Conservation (phyloP, 1,140 invertebrate genomes). For the Sipha flava region DNA sequence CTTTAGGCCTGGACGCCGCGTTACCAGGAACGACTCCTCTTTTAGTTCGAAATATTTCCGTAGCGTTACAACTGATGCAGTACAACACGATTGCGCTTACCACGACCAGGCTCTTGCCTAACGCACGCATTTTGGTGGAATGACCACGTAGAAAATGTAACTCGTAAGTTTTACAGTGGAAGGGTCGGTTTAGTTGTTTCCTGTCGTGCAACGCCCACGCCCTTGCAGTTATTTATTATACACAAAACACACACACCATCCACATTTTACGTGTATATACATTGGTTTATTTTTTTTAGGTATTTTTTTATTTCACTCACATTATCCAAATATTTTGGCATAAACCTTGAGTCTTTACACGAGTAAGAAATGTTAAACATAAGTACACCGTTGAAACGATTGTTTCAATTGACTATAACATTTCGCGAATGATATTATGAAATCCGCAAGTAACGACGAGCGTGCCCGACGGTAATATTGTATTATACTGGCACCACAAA, state of each 20-base stretch:
- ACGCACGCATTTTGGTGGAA: constrained; percentile 6
- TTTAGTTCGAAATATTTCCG: background rate
- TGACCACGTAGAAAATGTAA: background rate
- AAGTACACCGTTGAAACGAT: background rate
- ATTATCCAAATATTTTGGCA: background rate
- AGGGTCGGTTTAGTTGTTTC: background rate
- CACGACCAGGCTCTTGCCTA: background rate
- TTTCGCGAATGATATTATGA: background rate
- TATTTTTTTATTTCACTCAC: background rate
- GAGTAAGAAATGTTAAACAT: background rate
- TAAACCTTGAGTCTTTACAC: background rate
- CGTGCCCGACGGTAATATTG: background rate
- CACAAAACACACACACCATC: too few relatives aligned
- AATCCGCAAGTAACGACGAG: background rate
- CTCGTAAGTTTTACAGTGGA: background rate
- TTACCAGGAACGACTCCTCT: background rate
- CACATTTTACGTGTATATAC: too few relatives aligned
- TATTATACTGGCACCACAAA: background rate
- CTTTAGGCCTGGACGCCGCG: background rate
- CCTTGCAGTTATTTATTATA: background rate
- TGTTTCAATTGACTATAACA: background rate
- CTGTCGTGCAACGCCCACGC: constrained; percentile 21
- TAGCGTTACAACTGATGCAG: background rate
- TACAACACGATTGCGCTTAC: background rate
- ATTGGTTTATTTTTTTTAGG: too few relatives aligned